A percentile compares a stretch with the other conserved stretches of the same genome.
Conservation (phyloP, 2,888 invertebrate genomes). For the Nebria salina region DNA sequence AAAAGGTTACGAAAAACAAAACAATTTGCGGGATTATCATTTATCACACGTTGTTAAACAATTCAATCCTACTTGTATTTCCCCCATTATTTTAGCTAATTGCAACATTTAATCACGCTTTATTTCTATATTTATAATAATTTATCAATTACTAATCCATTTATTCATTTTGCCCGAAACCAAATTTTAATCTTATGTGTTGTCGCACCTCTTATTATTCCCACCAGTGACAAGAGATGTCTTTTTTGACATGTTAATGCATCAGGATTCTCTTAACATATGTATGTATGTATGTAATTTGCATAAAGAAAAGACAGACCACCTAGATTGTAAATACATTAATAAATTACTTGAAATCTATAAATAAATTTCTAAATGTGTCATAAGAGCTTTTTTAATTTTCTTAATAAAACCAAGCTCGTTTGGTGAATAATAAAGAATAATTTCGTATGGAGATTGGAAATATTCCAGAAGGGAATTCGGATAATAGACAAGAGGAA, state of each 20-base stretch:
- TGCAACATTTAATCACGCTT: too few relatives aligned
- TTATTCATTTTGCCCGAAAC: background rate
- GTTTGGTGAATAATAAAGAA: too few relatives aligned
- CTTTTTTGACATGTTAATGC: constrained; percentile 33
- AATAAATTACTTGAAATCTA: background rate
- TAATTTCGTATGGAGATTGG: background rate
- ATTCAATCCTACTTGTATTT: too few relatives aligned
- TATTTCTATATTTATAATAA: too few relatives aligned
- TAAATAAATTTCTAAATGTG: background rate
- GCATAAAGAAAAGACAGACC: background rate
- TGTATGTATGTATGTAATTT: background rate
- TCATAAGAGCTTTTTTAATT: background rate
- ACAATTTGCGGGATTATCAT: too few relatives aligned
- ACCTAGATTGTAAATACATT: background rate
- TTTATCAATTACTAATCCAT: too few relatives aligned
- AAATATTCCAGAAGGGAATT: background rate
- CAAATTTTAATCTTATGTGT: background rate
- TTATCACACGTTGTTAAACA: too few relatives aligned
- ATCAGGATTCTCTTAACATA: background rate
- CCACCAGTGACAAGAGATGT: constrained; percentile 30
- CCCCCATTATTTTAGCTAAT: too few relatives aligned
- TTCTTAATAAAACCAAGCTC: background rate
- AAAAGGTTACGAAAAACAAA: too few relatives aligned
- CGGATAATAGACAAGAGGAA: background rate
- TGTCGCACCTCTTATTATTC: constrained; percentile 21